Conservation (phyloP, 1,140 invertebrate species). For the Hycleus cichorii region DNA sequence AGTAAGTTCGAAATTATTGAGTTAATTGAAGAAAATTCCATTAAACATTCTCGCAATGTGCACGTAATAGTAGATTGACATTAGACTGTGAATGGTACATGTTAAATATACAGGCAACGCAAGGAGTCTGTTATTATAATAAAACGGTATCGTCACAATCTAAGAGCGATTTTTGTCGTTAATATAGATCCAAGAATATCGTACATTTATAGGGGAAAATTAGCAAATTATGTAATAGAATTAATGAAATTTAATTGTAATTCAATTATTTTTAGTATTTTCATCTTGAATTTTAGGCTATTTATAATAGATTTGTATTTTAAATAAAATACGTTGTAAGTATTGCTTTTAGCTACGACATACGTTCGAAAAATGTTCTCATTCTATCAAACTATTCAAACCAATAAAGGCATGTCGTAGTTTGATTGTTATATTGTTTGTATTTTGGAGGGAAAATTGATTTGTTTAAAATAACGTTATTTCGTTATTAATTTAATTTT, state of each 20-base stretch:
- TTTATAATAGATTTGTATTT: slow-evolving; percentile 21
- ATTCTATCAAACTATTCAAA: slow-evolving; percentile 17
- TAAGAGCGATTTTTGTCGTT: slow-evolving; percentile 5
- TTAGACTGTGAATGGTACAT: slow-evolving; percentile 35
- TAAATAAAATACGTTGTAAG: slow-evolving; percentile 26
- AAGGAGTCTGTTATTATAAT: background rate
- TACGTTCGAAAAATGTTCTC: slow-evolving; percentile 23
- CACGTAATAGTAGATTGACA: slow-evolving; percentile 31
- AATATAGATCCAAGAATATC: too few species aligned
- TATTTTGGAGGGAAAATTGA: slow-evolving; percentile 39
- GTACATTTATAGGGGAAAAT: background rate
- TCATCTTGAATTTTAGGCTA: background rate
- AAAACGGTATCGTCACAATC: slow-evolving; percentile 23
- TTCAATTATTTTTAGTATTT: background rate
- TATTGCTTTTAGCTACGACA: slow-evolving; percentile 10
- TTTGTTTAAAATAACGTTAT: slow-evolving; percentile 1
- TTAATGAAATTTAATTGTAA: background rate
- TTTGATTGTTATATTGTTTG: slow-evolving; percentile 13
- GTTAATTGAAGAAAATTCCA: slow-evolving; percentile 18
- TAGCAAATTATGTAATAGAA: background rate
- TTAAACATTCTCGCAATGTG: slow-evolving; percentile 34
- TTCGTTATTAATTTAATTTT: background rate
- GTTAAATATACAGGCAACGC: background rate
- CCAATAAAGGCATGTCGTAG: slow-evolving; percentile 20
- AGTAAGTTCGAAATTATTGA: slow-evolving; percentile 29